Evolutionary conservation across 2,797 vertebrate genomes (phyloP).

Genomic region (Erethizon dorsatum): DNA sequence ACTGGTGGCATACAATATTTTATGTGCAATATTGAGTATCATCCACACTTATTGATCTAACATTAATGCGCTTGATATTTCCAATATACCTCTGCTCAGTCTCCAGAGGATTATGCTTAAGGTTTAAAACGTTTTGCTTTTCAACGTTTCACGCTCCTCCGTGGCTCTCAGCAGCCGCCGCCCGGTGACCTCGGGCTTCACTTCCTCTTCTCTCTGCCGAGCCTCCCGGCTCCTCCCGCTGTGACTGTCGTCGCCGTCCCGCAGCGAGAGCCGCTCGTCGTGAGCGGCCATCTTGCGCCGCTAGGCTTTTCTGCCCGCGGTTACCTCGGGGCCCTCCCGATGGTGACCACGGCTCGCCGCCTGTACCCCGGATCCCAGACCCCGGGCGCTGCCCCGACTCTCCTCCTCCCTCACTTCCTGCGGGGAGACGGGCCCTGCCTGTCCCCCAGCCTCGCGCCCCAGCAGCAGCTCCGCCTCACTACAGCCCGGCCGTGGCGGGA

Average conservation of each 20-base stretch:
- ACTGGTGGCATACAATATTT: not conserved
- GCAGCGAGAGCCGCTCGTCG: constrained; percentile 76
- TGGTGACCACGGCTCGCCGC: constrained; percentile 88
- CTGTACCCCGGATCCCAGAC: constrained; percentile 88
- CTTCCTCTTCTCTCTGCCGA: constrained; percentile 15
- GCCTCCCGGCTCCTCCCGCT: constrained; percentile 13
- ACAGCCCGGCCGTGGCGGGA: constrained; percentile 80
- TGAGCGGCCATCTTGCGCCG: constrained; percentile 80
- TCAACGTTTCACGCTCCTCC: not conserved
- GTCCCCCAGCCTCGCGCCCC: constrained; percentile 66
- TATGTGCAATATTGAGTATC: not conserved
- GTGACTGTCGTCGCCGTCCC: constrained; percentile 85
- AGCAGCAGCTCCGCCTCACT: constrained; percentile 84
- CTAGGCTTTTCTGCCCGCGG: constrained; percentile 72
- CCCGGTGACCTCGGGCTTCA: constrained; percentile 24
- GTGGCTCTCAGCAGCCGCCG: constrained; percentile 61
- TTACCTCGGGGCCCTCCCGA: constrained; percentile 82
- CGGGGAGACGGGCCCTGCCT: constrained; percentile 84
- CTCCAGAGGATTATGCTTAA: not conserved
- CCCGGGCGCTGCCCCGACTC: constrained; percentile 84
- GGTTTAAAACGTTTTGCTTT: too few species aligned
- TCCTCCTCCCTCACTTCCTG: constrained; percentile 88
- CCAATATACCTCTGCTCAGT: not conserved
- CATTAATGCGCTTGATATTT: not conserved
- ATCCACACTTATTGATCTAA: not conserved